Percentiles rank a stretch among this genome's conserved stretches.
Evolutionary conservation across 2,797 vertebrate species (phyloP).

Genomic region (Toxotes lorentzi): DNA sequence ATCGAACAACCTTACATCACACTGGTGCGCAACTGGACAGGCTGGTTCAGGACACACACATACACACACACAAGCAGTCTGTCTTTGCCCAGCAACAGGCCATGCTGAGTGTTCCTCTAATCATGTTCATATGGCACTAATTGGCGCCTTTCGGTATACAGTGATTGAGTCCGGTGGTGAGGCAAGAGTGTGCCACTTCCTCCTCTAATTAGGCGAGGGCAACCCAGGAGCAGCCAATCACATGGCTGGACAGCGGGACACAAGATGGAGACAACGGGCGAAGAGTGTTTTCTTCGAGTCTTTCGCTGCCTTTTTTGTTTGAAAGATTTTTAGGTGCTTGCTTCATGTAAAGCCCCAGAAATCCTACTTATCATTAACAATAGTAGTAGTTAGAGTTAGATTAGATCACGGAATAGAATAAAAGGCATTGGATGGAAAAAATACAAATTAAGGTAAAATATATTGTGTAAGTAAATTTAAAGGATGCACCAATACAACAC

Average conservation of each 20-base stretch:
- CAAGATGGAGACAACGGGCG: slow-evolving; percentile 47
- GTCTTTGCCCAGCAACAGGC: slow-evolving; percentile 71
- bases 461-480: not conserved
- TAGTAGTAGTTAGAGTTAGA: not conserved
- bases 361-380: not conserved
- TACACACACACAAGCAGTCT: slow-evolving; percentile 13
- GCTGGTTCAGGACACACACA: slow-evolving; percentile 50
- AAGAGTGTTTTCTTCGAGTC: slow-evolving; percentile 1
- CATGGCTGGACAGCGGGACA: slow-evolving; percentile 49
- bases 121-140: slow-evolving; percentile 77
- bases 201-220: slow-evolving; percentile 71
- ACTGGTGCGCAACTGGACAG: slow-evolving; percentile 65
- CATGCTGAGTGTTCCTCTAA: slow-evolving; percentile 65
- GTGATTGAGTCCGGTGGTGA: slow-evolving; percentile 73
- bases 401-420: not conserved
- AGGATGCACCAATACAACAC: not conserved
- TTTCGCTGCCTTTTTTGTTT: not conserved
- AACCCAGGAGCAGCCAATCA: slow-evolving; percentile 65
- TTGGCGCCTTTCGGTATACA: slow-evolving; percentile 77
- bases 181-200: slow-evolving; percentile 72
- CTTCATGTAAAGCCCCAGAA: not conserved
- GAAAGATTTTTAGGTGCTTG: not conserved
- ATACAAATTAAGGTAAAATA: not conserved
- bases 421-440: not conserved
- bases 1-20: slow-evolving; percentile 78